phyloP scores from a whole-genome alignment of 2,113 vertebrate species.

The Pan troglodytes region NHGRI_mPanTro3-v2.1_pri NC_072398.2:365001-365500 shows the following conservation, averaged over 20 bases:
- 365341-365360: background rate
- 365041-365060: background rate
- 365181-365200: background rate
- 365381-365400: background rate
- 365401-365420: background rate
- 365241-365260: background rate
- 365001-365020: background rate
- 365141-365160: background rate
- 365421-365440: accelerated
- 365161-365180: accelerated
- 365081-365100: background rate
- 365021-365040: background rate
- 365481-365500: too few species aligned
- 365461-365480: background rate
- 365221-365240: background rate
- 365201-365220: background rate
- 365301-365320: background rate
- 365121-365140: background rate
- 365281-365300: background rate
- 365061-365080: background rate
- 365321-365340: background rate
- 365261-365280: background rate
- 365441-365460: accelerated
- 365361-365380: background rate
- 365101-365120: background rate